Evolutionary conservation across 1,140 invertebrate genomes (phyloP).

Genomic region (Drosophila nigromelanica): DNA sequence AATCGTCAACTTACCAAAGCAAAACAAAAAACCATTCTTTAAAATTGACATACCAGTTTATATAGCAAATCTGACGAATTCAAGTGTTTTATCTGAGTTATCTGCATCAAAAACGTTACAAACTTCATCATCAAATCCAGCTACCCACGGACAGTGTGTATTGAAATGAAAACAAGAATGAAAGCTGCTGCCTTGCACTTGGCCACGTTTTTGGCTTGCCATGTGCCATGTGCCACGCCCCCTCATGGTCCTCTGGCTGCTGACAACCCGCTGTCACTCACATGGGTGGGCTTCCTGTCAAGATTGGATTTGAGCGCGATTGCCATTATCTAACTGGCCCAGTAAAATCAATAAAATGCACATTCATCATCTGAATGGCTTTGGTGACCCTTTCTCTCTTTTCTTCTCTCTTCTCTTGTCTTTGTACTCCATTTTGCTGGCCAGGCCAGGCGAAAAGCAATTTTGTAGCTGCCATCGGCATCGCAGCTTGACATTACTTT

Average conservation of each 20-base stretch:
- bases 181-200: slow-evolving; percentile 43
- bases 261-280: slow-evolving; percentile 26
- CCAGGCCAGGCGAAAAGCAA: too few species aligned
- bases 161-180: slow-evolving; percentile 12
- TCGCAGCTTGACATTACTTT: slow-evolving; percentile 61
- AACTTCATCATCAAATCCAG: not conserved
- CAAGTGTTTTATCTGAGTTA: too few species aligned
- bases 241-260: slow-evolving; percentile 7
- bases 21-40: too few species aligned
- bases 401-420: not conserved
- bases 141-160: too few species aligned
- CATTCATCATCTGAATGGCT: slow-evolving; percentile 52
- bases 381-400: not conserved
- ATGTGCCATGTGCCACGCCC: slow-evolving; percentile 26
- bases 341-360: slow-evolving; percentile 66
- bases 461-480: slow-evolving; percentile 21
- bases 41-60: too few species aligned
- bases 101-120: not conserved
- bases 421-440: slow-evolving; percentile 9
- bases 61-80: too few species aligned
- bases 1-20: too few species aligned
- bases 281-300: slow-evolving; percentile 13
- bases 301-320: slow-evolving; percentile 26
- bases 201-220: slow-evolving; percentile 27
- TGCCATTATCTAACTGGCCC: slow-evolving; percentile 26